Evolutionary conservation across 2,888 invertebrate genomes (phyloP).

Genomic region (Campoplex capitator): DNA sequence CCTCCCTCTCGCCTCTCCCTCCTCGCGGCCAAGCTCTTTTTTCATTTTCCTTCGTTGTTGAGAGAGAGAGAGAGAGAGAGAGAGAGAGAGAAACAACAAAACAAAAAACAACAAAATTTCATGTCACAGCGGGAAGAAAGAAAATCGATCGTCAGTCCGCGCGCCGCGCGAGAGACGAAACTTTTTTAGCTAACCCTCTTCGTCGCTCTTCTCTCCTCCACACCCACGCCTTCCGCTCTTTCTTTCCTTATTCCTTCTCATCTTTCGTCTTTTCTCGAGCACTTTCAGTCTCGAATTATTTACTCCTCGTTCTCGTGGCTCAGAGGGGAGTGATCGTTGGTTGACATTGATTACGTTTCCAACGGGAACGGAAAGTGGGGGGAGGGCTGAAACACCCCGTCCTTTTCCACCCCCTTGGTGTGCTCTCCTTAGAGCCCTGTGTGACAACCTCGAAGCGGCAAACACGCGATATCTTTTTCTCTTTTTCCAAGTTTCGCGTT

Average conservation of each 20-base stretch:
- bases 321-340: constrained; percentile 24
- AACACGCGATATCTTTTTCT: constrained; percentile 67
- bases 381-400: not conserved
- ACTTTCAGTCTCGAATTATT: constrained; percentile 68
- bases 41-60: constrained; percentile 47
- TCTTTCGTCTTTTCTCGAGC: constrained; percentile 31
- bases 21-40: constrained; percentile 44
- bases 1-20: constrained; percentile 10
- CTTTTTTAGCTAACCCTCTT: constrained; percentile 64
- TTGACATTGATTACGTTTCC: constrained; percentile 68
- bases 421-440: not conserved
- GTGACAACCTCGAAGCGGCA: constrained; percentile 4
- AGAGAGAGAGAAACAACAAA: constrained; percentile 29
- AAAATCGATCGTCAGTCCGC: constrained; percentile 68
- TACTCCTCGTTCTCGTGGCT: constrained; percentile 60
- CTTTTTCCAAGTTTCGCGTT: constrained; percentile 64
- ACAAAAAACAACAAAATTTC: constrained; percentile 41
- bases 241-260: not conserved
- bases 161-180: constrained; percentile 32
- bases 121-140: constrained; percentile 72
- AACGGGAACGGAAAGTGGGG: not conserved
- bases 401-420: not conserved
- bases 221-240: not conserved
- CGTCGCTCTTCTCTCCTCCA: constrained; percentile 11
- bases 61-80: too few relatives aligned